Conservation (phyloP, 2,113 vertebrate genomes). For the Hipposideros armiger region DNA sequence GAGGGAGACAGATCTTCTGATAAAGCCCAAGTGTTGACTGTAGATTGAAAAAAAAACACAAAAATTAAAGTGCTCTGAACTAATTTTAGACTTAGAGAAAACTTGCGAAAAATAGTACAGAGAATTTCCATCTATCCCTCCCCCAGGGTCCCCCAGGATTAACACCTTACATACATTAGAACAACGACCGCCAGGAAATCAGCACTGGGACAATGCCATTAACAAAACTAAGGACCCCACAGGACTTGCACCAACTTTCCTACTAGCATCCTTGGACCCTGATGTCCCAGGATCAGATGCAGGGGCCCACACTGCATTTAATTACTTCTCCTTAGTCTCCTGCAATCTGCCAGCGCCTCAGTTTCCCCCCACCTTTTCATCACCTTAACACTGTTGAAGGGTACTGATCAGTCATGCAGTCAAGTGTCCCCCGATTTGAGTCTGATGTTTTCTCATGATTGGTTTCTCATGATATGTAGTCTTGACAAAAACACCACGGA, state of each 20-base stretch:
- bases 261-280: neutral
- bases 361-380: neutral
- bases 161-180: constrained; percentile 6
- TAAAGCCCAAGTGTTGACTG: constrained; percentile 20
- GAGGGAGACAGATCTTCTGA: neutral
- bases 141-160: neutral
- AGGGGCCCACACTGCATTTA: neutral
- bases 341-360: neutral
- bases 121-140: constrained; percentile 62
- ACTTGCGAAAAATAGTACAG: constrained; percentile 57
- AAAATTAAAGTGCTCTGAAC: constrained; percentile 58
- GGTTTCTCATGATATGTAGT: neutral
- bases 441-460: neutral
- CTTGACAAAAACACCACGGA: neutral
- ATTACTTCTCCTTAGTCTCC: neutral
- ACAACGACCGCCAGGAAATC: neutral
- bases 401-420: neutral
- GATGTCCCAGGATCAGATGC: neutral
- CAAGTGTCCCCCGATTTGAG: neutral
- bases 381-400: neutral
- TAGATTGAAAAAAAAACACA: neutral
- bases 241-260: neutral
- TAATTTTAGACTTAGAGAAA: constrained; percentile 72
- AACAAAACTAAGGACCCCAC: neutral
- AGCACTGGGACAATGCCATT: neutral